Evolutionary conservation across 2,888 invertebrate species (phyloP).

Genomic region (Allolobophora icterica): DNA sequence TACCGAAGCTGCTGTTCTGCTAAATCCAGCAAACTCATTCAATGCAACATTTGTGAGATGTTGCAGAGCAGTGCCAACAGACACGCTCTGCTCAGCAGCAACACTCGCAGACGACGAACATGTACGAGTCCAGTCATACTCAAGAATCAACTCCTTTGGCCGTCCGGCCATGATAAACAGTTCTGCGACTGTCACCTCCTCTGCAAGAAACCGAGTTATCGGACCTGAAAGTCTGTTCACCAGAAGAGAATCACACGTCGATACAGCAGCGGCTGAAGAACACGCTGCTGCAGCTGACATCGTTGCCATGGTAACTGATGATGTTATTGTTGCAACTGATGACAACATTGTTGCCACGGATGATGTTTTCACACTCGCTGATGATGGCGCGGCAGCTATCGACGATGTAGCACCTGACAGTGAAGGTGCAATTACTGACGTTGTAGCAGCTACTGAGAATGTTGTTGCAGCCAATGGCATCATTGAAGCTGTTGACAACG

Average conservation of each 20-base stretch:
- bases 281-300: neutral
- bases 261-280: neutral
- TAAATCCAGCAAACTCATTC: constrained; percentile 9
- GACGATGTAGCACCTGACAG: neutral
- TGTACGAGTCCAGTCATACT: constrained; percentile 64
- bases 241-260: neutral
- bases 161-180: constrained; percentile 78
- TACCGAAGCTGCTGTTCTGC: neutral
- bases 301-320: neutral
- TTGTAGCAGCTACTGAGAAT: neutral
- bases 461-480: neutral
- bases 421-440: neutral
- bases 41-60: neutral
- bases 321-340: neutral
- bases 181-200: constrained; percentile 75
- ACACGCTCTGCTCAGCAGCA: neutral
- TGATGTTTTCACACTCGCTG: neutral
- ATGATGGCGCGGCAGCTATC: neutral
- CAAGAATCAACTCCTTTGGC: constrained; percentile 63
- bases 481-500: neutral
- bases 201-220: neutral
- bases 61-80: neutral
- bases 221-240: neutral
- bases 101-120: neutral
- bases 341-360: neutral